Evolutionary conservation across 2,797 vertebrate genomes (phyloP).

Genomic region (Hippoglossus hippoglossus): DNA sequence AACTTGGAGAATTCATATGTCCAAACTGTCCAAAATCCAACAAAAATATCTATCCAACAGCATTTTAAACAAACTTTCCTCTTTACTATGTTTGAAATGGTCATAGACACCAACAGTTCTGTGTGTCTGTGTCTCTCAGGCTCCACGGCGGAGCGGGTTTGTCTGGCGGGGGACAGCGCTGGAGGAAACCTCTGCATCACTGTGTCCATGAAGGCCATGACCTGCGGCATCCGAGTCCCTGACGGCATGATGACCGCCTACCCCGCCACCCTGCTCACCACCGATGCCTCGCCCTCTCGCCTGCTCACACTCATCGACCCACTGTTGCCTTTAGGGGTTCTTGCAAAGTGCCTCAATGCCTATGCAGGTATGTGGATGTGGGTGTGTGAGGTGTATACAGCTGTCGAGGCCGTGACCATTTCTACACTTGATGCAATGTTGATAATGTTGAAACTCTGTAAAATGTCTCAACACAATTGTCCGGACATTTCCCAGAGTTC

Average conservation of each 20-base stretch:
- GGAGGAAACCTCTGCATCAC: slow-evolving; percentile 88
- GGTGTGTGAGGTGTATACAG: neutral
- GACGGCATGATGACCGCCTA: slow-evolving; percentile 86
- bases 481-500: no score
- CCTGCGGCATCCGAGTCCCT: slow-evolving; percentile 78
- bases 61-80: neutral
- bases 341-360: slow-evolving; percentile 84
- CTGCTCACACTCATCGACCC: slow-evolving; percentile 86
- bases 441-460: no score
- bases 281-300: slow-evolving; percentile 84
- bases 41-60: neutral
- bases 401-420: no score
- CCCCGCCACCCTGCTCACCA: slow-evolving; percentile 84
- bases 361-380: slow-evolving; percentile 80
- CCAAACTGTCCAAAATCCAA: no score
- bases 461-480: no score
- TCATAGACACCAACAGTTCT: neutral
- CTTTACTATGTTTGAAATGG: neutral
- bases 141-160: slow-evolving; percentile 83
- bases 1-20: no score
- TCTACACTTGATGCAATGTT: no score
- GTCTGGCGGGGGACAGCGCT: slow-evolving; percentile 86
- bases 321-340: slow-evolving; percentile 83
- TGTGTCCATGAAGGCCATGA: slow-evolving; percentile 83
- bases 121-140: slow-evolving; percentile 60